A percentile compares a stretch with the other conserved stretches of the same genome.
Evolutionary conservation across 2,797 vertebrate species (phyloP).

Genomic region (Tangara arthus): DNA sequence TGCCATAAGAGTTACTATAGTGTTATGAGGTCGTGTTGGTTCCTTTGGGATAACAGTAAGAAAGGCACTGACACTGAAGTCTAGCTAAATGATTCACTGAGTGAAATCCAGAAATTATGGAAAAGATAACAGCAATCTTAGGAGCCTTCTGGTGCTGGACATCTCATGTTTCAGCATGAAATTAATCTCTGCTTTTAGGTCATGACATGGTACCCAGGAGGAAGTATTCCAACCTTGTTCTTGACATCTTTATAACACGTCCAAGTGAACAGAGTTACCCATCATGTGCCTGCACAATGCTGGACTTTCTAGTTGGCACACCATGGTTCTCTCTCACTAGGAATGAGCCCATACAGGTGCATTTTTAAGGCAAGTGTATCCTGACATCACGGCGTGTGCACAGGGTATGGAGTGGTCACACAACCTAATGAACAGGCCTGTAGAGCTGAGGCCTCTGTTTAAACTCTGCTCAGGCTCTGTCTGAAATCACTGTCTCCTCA

Average conservation of each 20-base stretch:
- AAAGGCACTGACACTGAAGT: background rate
- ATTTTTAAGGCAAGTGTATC: background rate
- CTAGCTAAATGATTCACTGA: background rate
- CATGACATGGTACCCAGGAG: background rate
- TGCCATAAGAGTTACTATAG: background rate
- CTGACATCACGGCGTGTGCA: rapidly evolving
- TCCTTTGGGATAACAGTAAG: background rate
- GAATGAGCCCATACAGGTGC: background rate
- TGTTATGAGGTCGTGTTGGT: background rate
- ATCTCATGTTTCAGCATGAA: background rate
- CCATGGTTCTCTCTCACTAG: background rate
- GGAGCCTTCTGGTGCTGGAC: background rate
- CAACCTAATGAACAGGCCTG: background rate
- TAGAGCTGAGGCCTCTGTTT: background rate
- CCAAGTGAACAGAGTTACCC: background rate
- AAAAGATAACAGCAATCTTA: background rate
- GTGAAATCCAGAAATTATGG: background rate
- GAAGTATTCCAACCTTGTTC: background rate
- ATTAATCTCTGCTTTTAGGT: background rate
- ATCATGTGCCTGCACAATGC: background rate
- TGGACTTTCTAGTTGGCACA: background rate
- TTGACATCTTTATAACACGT: background rate
- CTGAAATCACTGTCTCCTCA: background rate
- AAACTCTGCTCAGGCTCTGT: background rate
- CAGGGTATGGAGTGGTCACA: too few relatives aligned